Base-by-base conservation (phyloP, 2,797 vertebrate species). In the Coendou prehensilis region DNA sequence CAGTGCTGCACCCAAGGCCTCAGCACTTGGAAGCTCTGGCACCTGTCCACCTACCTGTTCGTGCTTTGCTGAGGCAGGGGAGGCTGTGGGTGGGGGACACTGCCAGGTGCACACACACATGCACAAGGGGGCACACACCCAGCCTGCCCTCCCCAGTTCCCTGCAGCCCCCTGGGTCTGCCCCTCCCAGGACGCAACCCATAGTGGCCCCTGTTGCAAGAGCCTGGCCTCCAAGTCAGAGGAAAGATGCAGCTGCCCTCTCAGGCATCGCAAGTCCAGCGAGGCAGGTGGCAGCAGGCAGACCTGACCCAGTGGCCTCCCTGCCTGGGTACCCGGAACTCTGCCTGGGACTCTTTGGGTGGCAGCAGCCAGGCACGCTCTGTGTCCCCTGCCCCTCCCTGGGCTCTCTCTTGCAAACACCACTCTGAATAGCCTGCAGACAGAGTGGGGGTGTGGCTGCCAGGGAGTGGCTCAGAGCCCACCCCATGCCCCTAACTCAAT, bases 11-110 rank as follows among this genome's bases (percentile, higher is more conserved):
- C n/a, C 6, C 13, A 0, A 10, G 54, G 64, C n/a, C n/a, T 73
- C 9, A 23, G 33, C 15, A 30, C 28, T 41, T 0, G 0, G 20
- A 9, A 9, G 2, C 1, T 0, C 6, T 1, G 20, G 30, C n/a
- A 30, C 83, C 59, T n/a, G 54, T 41, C 11, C 23, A 4, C 9
- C 1, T 9, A 71, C 41, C 37, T 28, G 57, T 41, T n/a, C 37
- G 23, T 20, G 87, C 64, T 84, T 1, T 37, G 41, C 6, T 56
- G 61, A n/a, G 41, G 85, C 0, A 11, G n/a, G 57, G 37, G n/a
- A 67, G 89, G 30, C 73, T 33, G 23, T 10, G 47, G 59, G 54
- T 15, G 22, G 22, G 59, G 69, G 50, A 6, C 6, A 4, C 17
- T 1, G 8, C 23, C 1, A 18, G 20, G 56, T 4, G 22, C 6